Evolutionary conservation across 2,113 vertebrate species (phyloP), one percentile per base, ranked within the genome.

Genomic region (Isurus oxyrinchus): DNA sequence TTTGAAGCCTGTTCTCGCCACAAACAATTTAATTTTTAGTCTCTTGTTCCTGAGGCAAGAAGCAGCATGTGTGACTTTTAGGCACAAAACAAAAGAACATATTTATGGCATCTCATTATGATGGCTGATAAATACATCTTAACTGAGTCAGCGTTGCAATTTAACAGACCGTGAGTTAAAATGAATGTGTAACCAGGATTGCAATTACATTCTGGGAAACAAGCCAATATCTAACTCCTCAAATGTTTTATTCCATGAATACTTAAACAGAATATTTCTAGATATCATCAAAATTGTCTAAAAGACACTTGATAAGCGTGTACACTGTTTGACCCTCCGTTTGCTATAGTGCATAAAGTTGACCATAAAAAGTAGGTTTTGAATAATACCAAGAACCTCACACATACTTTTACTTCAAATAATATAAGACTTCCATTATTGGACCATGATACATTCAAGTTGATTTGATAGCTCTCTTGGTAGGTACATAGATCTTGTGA

Each of bases 121-220:
- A 27, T 53, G 94, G 25, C 67, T 95, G 67, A 95, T 95, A 72
- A 95, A 95, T 95, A 94, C 90, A 63, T n/a, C 63, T n/a, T 94
- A 95, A 95, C 94, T 95, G 94, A 95, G 94, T 53, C 66, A 95
- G 66, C 49, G 0, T 72, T 53, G 67, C 40, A 72, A 69, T 72
- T 49, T 72, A 72, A 69, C 94, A 72, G 67, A 55, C 44, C 94
- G 35, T 72, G 40, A 95, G 67, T 69, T 95, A 95, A 72, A 95
- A 72, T 95, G 94, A 95, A 95, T 95, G 94, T 95, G 94, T 95
- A 95, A 95, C 94, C 49, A 55, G 66, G n/a, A 72, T 69, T 72
- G 66, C 67, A 76, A 95, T 95, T 95, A 95, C 44, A 35, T 95
- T 95, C 94, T 95, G 94, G 94, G 94, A 95, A 95, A 23, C 25